A percentile compares a stretch with the other conserved stretches of the same genome.
phyloP scores from a whole-genome alignment of 2,797 vertebrate genomes.

The Cottoperca gobio region DNA sequence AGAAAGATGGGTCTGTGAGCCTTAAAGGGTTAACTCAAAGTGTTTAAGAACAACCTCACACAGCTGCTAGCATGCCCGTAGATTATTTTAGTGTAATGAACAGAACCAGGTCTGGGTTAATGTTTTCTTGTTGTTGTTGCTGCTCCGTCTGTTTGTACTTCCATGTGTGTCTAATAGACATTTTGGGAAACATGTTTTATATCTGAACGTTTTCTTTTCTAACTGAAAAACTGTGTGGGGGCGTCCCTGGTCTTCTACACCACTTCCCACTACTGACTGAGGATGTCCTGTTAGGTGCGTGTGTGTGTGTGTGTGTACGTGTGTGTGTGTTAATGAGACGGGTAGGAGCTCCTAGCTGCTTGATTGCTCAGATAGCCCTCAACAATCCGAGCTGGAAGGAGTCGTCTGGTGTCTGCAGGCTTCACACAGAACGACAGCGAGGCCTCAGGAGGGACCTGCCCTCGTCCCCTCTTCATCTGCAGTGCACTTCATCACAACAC shows the following conservation, averaged over 20 bases:
- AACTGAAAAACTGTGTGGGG: slow-evolving; percentile 1
- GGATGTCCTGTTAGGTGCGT: slow-evolving; percentile 73
- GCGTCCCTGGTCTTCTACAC: slow-evolving; percentile 36
- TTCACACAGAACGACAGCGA: neutral
- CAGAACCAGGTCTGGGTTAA: too few species aligned
- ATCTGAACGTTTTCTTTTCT: neutral
- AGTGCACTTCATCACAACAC: slow-evolving; percentile 14
- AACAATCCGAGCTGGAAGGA: slow-evolving; percentile 43
- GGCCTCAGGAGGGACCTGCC: slow-evolving; percentile 36
- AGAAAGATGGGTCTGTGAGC: too few species aligned
- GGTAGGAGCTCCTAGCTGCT: slow-evolving; percentile 25
- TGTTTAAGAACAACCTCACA: too few species aligned
- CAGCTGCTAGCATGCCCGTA: too few species aligned
- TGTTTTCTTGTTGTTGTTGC: too few species aligned
- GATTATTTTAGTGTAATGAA: too few species aligned
- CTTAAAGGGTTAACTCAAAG: too few species aligned
- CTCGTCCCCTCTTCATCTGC: slow-evolving; percentile 46
- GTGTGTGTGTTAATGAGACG: slow-evolving; percentile 42
- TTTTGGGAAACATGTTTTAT: neutral
- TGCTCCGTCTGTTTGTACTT: neutral
- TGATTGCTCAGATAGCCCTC: slow-evolving; percentile 50
- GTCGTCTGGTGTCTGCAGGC: slow-evolving; percentile 27
- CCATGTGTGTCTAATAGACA: neutral
- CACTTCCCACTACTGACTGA: slow-evolving; percentile 47
- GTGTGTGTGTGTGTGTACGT: slow-evolving; percentile 17